phyloP scores from a whole-genome alignment of 2,888 invertebrate species.

The Choristoneura rosaceana region DNA sequence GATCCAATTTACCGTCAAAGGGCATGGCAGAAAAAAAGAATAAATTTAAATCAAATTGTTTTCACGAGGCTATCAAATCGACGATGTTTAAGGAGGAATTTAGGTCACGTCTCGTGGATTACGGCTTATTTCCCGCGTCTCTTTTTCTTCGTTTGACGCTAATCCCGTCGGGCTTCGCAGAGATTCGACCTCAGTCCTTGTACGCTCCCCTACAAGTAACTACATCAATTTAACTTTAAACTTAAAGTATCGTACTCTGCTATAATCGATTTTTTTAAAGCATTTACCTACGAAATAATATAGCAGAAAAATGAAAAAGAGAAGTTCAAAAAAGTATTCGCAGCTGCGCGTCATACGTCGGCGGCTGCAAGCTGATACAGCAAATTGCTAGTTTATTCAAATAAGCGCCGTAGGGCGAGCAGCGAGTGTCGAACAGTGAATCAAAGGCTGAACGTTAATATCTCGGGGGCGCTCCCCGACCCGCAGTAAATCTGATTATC shows the following conservation, averaged over 20 bases:
- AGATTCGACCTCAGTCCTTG: conserved; percentile 69
- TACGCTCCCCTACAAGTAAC: conserved; percentile 53
- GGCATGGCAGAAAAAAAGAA: conserved; percentile 63
- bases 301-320: conserved; percentile 2
- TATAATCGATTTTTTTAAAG: not conserved
- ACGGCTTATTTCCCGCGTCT: conserved; percentile 82
- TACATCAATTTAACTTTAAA: conserved; percentile 53
- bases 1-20: conserved; percentile 63
- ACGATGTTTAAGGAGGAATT: conserved; percentile 80
- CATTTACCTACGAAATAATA: not conserved
- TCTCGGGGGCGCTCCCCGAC: conserved; percentile 60
- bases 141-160: conserved; percentile 84
- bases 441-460: conserved; percentile 55
- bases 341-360: conserved; percentile 11
- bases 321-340: not conserved
- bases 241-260: conserved; percentile 20
- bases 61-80: conserved; percentile 80
- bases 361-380: conserved; percentile 39
- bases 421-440: conserved; percentile 43
- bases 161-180: conserved; percentile 76
- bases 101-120: conserved; percentile 83
- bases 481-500: conserved; percentile 70
- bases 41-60: conserved; percentile 78
- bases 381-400: conserved; percentile 42
- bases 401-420: conserved; percentile 35